Base-by-base conservation (phyloP, 1,140 invertebrate genomes). In the Macrosteles quadrilineatus region DNA sequence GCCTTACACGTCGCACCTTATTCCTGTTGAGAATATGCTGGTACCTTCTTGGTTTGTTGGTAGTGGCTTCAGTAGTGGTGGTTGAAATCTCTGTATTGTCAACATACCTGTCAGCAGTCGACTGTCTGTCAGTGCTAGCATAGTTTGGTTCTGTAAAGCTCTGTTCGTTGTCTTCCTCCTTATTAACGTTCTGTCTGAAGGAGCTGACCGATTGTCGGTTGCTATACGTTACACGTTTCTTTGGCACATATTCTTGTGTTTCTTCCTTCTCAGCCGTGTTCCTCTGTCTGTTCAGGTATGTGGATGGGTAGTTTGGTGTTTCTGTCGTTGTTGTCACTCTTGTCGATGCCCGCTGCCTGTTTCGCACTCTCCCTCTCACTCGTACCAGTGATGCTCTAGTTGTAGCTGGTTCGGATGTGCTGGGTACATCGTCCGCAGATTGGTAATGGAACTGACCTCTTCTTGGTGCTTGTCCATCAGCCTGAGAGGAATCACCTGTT, bases 1-100 rank as follows among this genome's bases (percentile, higher is more conserved):
- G 36, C 62, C 36, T 63, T 29, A 63, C 31, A 32, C 67, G 67
- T 57, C 73, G 50, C 6, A 65, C 9, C 12, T 67, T 70, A 25
- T 71, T 69, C 67, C 71, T 70, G 50, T 69, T 66, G 11, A 64
- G 27, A 62, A 50, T 40, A 55, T 73, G 70, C 12, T 55, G 59
- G 43, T 68, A 71, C 66, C 57, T 72, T 43, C 70, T 71, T 47
- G 66, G 59, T 69, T 27, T 45, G 2, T 36, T 65, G 2, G 65
- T 40, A 57, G 31, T 6, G 6, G 53, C 40, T 40, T 73, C 70
- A 2, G 70, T 69, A 31, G 29, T 69, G 36, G 32, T 40, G 6
- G 29, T 36, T 32, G 65, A 53, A n/a, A 19, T 21, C 12, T 43
- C 36, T 32, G 30, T 3, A 64, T 64, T 12, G 2, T 36, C 36